A percentile compares a stretch with the other conserved stretches of the same genome.
Conservation (phyloP, 2,113 vertebrate species). For the Brienomyrus brachyistius region DNA sequence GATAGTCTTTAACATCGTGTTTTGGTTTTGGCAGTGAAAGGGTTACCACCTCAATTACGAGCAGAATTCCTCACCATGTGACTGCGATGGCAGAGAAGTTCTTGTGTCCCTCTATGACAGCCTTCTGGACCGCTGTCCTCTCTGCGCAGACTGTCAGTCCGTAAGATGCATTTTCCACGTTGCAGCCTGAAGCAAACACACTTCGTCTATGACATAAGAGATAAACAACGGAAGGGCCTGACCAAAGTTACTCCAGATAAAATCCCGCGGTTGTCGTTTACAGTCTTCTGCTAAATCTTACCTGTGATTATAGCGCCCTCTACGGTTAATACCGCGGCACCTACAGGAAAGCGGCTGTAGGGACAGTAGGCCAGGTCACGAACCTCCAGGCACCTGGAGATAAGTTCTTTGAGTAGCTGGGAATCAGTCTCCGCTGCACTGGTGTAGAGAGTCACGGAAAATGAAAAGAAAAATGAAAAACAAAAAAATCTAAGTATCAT, state of each 20-base stretch:
- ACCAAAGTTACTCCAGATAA: not conserved
- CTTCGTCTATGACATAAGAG: not conserved
- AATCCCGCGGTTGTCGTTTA: not conserved
- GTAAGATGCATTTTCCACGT: slow-evolving; percentile 79
- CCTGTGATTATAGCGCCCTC: slow-evolving; percentile 77
- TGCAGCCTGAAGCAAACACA: slow-evolving; percentile 71
- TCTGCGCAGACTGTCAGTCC: slow-evolving; percentile 78
- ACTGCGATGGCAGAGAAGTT: slow-evolving; percentile 81
- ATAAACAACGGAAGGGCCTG: not conserved
- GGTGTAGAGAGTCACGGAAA: not conserved
- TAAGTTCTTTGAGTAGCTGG: slow-evolving; percentile 53
- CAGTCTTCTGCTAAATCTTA: slow-evolving; percentile 44
- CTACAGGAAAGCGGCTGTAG: slow-evolving; percentile 82
- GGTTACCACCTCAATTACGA: no score
- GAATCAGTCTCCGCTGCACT: slow-evolving; percentile 24
- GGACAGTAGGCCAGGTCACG: slow-evolving; percentile 78
- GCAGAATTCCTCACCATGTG: slow-evolving; percentile 59
- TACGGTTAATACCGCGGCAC: slow-evolving; percentile 73
- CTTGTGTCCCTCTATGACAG: slow-evolving; percentile 74
- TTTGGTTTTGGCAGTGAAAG: not conserved
- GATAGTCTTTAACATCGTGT: not conserved
- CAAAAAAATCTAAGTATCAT: no score
- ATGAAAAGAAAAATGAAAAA: not conserved
- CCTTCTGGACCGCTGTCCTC: slow-evolving; percentile 75
- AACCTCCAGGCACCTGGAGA: slow-evolving; percentile 67